Evolutionary conservation across 2,113 vertebrate genomes (phyloP).

Genomic region (Canis aureus): DNA sequence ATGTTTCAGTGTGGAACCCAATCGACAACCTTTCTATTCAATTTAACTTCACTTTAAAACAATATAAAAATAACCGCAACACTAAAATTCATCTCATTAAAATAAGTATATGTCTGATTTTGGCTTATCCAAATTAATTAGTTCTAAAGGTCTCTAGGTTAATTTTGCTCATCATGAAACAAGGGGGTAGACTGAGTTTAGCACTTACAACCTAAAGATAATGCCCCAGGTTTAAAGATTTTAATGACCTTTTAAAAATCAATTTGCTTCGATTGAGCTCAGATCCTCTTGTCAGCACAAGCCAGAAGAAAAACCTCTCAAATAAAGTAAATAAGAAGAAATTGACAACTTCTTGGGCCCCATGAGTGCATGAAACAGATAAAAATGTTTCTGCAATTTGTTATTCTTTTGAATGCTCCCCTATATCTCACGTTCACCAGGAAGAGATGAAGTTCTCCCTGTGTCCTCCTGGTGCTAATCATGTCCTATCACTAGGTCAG

Average conservation of each 20-base stretch:
- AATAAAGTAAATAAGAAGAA: constrained; percentile 51
- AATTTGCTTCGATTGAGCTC: constrained; percentile 25
- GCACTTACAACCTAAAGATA: constrained; percentile 26
- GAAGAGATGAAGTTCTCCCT: neutral
- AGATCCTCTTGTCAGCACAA: constrained; percentile 57
- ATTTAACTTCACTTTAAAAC: constrained; percentile 41
- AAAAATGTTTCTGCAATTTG: neutral
- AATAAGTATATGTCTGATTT: neutral
- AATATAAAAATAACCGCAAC: neutral
- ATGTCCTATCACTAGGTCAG: neutral
- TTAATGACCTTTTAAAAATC: constrained; percentile 53
- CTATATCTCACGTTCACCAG: neutral
- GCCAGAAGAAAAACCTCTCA: constrained; percentile 46
- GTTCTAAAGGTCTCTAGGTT: neutral
- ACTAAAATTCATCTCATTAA: constrained; percentile 19
- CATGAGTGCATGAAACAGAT: neutral
- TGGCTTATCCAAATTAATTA: constrained; percentile 50
- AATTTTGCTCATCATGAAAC: constrained; percentile 56
- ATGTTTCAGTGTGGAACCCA: neutral
- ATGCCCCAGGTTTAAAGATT: neutral
- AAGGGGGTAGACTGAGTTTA: neutral
- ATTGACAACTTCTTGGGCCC: neutral
- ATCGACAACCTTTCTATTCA: neutral
- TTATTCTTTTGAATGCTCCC: neutral
- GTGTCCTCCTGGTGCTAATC: neutral